Evolutionary conservation across 37 sponge, comb jelly and placozoan species (phyloP).

Genomic region (Bolinopsis microptera): DNA sequence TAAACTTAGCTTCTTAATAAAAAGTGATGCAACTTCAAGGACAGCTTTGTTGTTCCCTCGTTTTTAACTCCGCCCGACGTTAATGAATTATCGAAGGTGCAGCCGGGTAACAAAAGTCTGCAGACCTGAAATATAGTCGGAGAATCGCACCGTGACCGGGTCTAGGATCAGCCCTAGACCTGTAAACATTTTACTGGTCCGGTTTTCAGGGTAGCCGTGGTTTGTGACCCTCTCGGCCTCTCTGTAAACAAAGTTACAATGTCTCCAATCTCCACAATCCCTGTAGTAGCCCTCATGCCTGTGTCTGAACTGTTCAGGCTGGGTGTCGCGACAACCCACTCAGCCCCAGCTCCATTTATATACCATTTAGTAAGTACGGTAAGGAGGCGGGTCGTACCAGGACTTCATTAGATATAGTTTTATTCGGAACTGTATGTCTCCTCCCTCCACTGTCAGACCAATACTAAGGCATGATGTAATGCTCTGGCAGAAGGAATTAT

Average conservation of each 20-base stretch:
- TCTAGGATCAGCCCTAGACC: too few relatives aligned
- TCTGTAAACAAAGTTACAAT: background rate
- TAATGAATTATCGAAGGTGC: background rate
- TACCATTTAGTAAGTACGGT: background rate
- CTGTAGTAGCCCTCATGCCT: background rate
- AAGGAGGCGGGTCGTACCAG: background rate
- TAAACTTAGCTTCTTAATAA: background rate
- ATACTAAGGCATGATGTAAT: background rate
- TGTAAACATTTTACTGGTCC: background rate
- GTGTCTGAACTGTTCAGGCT: background rate
- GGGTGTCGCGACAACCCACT: background rate
- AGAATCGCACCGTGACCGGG: background rate
- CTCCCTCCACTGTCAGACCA: background rate
- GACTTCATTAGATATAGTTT: background rate
- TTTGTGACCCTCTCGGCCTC: background rate
- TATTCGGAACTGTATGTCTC: background rate
- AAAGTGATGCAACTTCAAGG: background rate
- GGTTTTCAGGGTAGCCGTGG: background rate
- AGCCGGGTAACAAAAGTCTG: too few relatives aligned
- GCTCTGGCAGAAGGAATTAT: background rate
- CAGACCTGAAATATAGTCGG: background rate
- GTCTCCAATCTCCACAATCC: background rate
- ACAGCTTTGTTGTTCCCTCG: background rate
- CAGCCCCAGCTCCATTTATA: background rate
- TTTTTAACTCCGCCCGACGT: background rate